A percentile compares a stretch with the other conserved stretches of the same genome.
Conservation (phyloP, 2,888 invertebrate species). For the Clostera curtula region DNA sequence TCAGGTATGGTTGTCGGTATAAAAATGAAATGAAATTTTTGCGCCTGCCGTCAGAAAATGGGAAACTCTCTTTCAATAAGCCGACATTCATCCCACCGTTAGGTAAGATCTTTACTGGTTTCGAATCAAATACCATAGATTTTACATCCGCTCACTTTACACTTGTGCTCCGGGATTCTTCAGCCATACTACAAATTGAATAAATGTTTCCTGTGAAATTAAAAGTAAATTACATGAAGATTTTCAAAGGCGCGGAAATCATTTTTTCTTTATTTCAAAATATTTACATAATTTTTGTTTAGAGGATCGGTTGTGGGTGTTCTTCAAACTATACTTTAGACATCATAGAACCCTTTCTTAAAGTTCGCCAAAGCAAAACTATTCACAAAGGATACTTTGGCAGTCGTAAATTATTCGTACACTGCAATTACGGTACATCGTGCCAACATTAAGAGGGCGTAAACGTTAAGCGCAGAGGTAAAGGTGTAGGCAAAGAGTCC, state of each 20-base stretch:
- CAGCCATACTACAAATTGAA: constrained; percentile 6
- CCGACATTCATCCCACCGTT: constrained; percentile 40
- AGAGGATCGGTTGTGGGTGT: no score
- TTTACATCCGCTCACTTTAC: constrained; percentile 30
- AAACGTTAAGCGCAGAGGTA: constrained; percentile 33
- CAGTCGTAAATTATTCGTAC: constrained; percentile 17
- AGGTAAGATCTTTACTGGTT: constrained; percentile 38
- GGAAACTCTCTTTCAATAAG: constrained; percentile 48
- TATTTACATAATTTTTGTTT: no score
- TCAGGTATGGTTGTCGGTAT: constrained; percentile 19
- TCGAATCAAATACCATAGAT: constrained; percentile 30
- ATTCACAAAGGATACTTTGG: constrained; percentile 11
- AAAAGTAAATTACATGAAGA: no score
- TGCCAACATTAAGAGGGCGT: constrained; percentile 31
- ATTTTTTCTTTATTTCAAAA: no score
- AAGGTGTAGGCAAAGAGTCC: no score
- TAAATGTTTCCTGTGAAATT: no score
- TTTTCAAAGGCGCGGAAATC: no score
- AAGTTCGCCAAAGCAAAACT: constrained; percentile 6
- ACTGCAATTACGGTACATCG: constrained; percentile 28
- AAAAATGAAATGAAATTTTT: constrained; percentile 44
- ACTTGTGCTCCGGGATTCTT: constrained; percentile 7
- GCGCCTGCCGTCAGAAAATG: constrained; percentile 39
- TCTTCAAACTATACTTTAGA: no score
- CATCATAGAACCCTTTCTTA: constrained; percentile 7